Percentiles rank a stretch among this genome's conserved stretches.
phyloP scores from a whole-genome alignment of 2,797 vertebrate species.

The Sternarchorhynchus goeldii region DNA sequence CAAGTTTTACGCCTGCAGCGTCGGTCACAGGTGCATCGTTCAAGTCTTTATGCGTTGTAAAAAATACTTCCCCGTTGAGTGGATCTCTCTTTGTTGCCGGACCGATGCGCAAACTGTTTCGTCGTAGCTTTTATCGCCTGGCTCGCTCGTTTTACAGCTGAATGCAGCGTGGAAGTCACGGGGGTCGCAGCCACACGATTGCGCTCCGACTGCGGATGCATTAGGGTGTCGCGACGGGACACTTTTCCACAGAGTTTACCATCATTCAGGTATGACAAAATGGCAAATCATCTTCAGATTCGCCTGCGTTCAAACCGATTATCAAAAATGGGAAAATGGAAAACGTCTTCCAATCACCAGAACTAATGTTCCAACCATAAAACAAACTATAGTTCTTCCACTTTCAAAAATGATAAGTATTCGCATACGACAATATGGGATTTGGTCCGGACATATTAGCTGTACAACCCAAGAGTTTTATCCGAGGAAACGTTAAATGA shows the following conservation, averaged over 20 bases:
- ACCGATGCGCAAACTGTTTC: background rate
- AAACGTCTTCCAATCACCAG: conserved; percentile 23
- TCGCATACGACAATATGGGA: too few species aligned
- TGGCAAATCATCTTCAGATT: conserved; percentile 4
- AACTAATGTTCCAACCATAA: conserved; percentile 22
- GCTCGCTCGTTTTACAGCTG: background rate
- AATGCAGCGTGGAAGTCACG: background rate
- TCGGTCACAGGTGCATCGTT: conserved; percentile 55
- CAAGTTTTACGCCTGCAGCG: conserved; percentile 62
- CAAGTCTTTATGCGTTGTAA: conserved; percentile 52
- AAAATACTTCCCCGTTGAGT: conserved; percentile 63
- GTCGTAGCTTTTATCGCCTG: background rate
- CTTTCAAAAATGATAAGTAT: background rate
- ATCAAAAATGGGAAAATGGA: conserved; percentile 43
- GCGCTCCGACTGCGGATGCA: background rate
- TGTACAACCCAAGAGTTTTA: background rate
- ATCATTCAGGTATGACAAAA: conserved; percentile 6
- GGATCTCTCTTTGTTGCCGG: background rate
- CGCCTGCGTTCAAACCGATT: conserved; percentile 30
- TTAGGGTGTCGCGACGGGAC: background rate
- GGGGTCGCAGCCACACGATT: conserved; percentile 1
- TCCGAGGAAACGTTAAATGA: background rate
- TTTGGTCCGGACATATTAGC: background rate
- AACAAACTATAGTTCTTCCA: conserved; percentile 7
- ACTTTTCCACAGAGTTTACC: conserved; percentile 25